phyloP scores from a whole-genome alignment of 2,797 vertebrate genomes.

The Gallinago stenura region DNA sequence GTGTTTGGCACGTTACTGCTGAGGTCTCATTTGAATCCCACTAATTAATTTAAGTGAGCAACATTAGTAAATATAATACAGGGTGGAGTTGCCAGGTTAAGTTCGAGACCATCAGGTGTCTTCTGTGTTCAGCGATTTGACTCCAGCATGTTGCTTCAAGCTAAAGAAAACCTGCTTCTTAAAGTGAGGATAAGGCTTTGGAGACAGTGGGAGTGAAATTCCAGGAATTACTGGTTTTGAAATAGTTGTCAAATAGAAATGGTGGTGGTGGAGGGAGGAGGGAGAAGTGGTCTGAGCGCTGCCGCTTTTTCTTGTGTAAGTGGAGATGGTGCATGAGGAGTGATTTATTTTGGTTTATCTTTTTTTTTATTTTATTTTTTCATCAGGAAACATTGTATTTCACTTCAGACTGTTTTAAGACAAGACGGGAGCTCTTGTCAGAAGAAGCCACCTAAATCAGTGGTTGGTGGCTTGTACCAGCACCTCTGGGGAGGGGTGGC shows the following conservation, averaged over 20 bases:
- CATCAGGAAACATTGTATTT: background rate
- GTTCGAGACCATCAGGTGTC: background rate
- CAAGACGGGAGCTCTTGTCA: background rate
- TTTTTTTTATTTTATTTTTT: background rate
- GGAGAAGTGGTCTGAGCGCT: background rate
- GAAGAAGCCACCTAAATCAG: background rate
- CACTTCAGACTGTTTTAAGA: background rate
- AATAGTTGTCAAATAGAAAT: background rate
- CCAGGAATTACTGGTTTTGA: background rate
- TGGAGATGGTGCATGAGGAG: background rate
- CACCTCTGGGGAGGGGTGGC: background rate
- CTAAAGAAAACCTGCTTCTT: background rate
- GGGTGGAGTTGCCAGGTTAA: background rate
- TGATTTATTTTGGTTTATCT: background rate
- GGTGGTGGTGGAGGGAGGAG: accelerated
- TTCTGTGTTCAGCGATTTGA: background rate
- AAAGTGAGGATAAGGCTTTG: background rate
- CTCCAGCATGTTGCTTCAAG: background rate
- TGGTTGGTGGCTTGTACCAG: background rate
- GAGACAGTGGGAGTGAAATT: background rate
- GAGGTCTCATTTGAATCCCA: slow-evolving; percentile 6
- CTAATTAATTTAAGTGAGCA: background rate
- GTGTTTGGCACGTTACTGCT: background rate
- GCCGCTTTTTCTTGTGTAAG: background rate
- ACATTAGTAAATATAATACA: background rate